phyloP scores from a whole-genome alignment of 1,140 invertebrate species.

The Heliconius hewitsoni region DNA sequence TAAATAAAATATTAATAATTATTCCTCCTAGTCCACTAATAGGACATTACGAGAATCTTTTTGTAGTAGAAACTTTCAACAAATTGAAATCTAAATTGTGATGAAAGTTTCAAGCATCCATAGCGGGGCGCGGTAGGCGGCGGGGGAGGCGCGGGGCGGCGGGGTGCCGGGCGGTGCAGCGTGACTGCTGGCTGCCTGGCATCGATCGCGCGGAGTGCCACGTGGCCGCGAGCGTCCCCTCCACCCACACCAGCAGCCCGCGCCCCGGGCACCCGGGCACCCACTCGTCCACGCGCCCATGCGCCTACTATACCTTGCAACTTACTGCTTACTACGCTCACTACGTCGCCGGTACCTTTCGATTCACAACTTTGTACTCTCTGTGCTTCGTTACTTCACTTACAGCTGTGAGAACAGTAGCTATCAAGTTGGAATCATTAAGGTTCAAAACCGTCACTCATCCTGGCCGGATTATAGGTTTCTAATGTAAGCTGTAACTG shows the following conservation, averaged over 20 bases:
- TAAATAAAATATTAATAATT: too few species aligned
- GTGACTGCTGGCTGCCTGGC: conserved; percentile 33
- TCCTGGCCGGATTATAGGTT: neutral
- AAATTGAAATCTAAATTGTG: conserved; percentile 23
- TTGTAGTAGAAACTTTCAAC: neutral
- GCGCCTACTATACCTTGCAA: neutral
- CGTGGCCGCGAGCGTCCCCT: conserved; percentile 21
- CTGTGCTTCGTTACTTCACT: too few species aligned
- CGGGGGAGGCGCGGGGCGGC: neutral
- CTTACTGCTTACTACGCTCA: conserved; percentile 25
- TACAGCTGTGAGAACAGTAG: neutral
- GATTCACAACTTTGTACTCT: conserved; percentile 25
- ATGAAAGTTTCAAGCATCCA: conserved; percentile 22
- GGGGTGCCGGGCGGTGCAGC: conserved; percentile 27
- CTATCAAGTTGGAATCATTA: neutral
- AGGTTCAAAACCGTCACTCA: neutral
- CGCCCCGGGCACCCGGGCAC: neutral
- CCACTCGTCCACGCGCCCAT: neutral
- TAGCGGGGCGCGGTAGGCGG: neutral
- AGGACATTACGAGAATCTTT: too few species aligned
- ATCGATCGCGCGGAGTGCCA: conserved; percentile 38
- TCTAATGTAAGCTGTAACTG: neutral
- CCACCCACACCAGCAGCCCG: neutral
- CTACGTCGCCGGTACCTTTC: conserved; percentile 16
- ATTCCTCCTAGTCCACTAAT: too few species aligned